These are phyloP conservation scores for Drosophila macrospina DNA, from an alignment of 2,888 invertebrate species.

Conservation along the genomic window DNA sequence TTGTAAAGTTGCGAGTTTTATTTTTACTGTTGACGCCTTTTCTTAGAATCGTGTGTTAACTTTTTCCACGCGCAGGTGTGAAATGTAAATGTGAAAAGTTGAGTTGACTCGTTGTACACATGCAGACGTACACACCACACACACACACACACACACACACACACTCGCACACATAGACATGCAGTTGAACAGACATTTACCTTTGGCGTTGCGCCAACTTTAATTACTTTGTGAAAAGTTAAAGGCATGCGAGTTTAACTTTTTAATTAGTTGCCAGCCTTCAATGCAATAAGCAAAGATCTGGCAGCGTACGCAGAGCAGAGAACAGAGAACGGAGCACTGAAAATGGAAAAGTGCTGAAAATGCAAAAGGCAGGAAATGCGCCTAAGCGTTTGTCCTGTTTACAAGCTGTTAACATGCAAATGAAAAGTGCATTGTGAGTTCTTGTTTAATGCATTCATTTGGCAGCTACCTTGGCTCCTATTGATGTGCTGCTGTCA, in stretches of 20 bases:
- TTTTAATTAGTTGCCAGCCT: constrained; percentile 75
- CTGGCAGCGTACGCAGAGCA: constrained; percentile 13
- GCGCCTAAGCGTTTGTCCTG: constrained; percentile 43
- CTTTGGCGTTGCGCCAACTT: constrained; percentile 68
- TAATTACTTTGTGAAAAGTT: constrained; percentile 77
- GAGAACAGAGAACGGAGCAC: not conserved
- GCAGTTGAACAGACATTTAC: constrained; percentile 54
- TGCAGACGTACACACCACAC: no score
- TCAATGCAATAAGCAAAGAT: constrained; percentile 67
- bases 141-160: constrained; percentile 9
- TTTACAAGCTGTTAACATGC: constrained; percentile 75
- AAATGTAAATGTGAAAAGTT: constrained; percentile 73
- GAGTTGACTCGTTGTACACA: constrained; percentile 47
- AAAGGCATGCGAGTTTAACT: constrained; percentile 76
- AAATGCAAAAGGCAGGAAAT: constrained; percentile 17
- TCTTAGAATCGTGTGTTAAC: constrained; percentile 60
- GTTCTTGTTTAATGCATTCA: constrained; percentile 44
- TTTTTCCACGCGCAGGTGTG: constrained; percentile 70
- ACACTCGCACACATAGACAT: not conserved
- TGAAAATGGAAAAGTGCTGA: not conserved
- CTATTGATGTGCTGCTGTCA: constrained; percentile 45
- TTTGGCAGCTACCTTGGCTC: constrained; percentile 38
- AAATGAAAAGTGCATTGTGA: constrained; percentile 62
- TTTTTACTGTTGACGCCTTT: constrained; percentile 44
- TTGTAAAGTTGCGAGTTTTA: constrained; percentile 26